Percentiles rank a stretch among this genome's conserved stretches.
These are phyloP conservation scores for Athalia rosae DNA, from an alignment of 2,888 invertebrate species.

Conservation along the genomic window DNA sequence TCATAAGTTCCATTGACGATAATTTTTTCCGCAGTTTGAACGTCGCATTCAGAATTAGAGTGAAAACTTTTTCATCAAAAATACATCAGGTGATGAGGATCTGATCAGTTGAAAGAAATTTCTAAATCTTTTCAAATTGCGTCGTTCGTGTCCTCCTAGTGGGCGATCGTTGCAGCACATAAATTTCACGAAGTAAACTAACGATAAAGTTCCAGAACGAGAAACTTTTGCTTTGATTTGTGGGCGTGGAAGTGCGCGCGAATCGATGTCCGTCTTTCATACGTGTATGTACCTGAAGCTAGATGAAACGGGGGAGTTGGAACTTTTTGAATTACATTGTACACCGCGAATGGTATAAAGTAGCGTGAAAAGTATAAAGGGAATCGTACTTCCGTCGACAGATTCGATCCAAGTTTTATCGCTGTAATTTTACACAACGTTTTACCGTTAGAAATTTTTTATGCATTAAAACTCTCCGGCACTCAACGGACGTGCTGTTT, in stretches of 20 bases:
- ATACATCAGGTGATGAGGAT: too few species aligned
- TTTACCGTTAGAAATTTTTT: neutral
- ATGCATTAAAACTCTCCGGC: neutral
- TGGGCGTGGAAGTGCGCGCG: neutral
- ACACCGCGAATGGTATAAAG: too few species aligned
- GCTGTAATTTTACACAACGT: neutral
- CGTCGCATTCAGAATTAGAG: neutral
- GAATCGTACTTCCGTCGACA: neutral
- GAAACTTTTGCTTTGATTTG: neutral
- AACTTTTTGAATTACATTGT: too few species aligned
- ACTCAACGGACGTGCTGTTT: slow-evolving; percentile 3
- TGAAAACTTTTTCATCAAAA: too few species aligned
- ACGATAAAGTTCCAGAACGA: neutral
- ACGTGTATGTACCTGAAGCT: neutral
- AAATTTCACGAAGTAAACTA: neutral
- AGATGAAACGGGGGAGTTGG: too few species aligned
- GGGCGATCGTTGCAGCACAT: neutral
- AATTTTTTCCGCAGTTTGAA: neutral
- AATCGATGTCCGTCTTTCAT: neutral
- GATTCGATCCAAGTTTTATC: neutral
- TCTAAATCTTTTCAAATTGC: too few species aligned
- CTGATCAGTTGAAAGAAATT: too few species aligned
- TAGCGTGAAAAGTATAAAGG: too few species aligned
- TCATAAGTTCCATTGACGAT: neutral
- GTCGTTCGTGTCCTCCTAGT: too few species aligned